phyloP scores from a whole-genome alignment of 2,797 vertebrate genomes.

The Eremophila alpestris region DNA sequence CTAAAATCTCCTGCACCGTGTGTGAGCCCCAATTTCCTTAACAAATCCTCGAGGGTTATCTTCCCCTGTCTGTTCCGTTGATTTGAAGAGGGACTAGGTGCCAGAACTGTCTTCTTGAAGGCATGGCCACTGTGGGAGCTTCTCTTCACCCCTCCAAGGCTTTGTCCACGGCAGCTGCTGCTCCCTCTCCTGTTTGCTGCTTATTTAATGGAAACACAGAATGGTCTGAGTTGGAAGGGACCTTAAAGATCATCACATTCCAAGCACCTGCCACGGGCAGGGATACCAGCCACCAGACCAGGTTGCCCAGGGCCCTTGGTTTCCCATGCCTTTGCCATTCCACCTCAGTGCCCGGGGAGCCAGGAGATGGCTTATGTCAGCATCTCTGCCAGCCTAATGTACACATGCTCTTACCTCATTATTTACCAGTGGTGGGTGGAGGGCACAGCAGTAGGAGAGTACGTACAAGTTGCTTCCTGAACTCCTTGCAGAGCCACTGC shows the following conservation, averaged over 20 bases:
- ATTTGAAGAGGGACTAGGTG: not conserved
- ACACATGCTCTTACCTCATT: conserved; percentile 24
- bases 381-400: conserved; percentile 18
- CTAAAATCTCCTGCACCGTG: not conserved
- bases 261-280: not conserved
- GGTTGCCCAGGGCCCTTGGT: not conserved
- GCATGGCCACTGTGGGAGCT: not conserved
- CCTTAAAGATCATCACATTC: not conserved
- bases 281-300: not conserved
- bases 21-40: not conserved
- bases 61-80: not conserved
- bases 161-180: not conserved
- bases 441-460: not conserved
- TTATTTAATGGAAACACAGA: not conserved
- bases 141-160: not conserved
- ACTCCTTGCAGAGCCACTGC: not conserved
- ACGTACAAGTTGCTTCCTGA: not conserved
- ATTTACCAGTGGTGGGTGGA: conserved; percentile 8
- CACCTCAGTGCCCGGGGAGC: not conserved
- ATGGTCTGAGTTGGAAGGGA: not conserved
- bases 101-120: not conserved
- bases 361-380: conserved; percentile 10
- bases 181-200: not conserved
- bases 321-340: not conserved
- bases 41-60: not conserved